Conservation (phyloP, 2,113 vertebrate species). For the Odocoileus virginianus region DNA sequence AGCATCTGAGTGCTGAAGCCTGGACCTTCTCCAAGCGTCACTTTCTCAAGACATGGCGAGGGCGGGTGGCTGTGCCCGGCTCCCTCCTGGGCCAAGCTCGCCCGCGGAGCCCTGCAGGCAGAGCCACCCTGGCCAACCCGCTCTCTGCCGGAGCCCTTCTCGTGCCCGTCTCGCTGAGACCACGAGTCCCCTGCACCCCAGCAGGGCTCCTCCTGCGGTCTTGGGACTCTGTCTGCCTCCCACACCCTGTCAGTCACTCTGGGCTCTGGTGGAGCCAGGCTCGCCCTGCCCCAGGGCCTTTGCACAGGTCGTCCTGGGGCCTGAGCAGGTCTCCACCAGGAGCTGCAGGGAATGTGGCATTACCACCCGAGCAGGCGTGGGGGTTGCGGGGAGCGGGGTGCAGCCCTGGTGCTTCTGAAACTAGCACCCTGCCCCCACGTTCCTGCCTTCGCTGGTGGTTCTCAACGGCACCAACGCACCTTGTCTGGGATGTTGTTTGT, state of each 20-base stretch:
- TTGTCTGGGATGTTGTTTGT: not conserved
- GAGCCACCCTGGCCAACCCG: not conserved
- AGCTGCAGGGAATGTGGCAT: not conserved
- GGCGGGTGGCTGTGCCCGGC: not conserved
- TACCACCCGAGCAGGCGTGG: not conserved
- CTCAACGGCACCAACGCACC: not conserved
- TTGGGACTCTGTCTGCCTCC: not conserved
- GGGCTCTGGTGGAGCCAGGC: too few species aligned
- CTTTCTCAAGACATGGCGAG: not conserved
- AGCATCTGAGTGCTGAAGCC: not conserved
- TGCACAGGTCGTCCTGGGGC: not conserved
- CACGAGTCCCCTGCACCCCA: not conserved
- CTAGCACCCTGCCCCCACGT: fast-evolving
- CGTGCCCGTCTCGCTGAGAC: not conserved
- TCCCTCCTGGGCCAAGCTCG: not conserved
- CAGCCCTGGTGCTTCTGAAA: not conserved
- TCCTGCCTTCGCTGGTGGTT: not conserved
- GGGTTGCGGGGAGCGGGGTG: not conserved
- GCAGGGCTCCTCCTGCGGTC: not conserved
- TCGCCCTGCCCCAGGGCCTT: not conserved
- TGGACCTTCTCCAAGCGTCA: not conserved
- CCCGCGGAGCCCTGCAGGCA: not conserved
- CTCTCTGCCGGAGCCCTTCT: not conserved
- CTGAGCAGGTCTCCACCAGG: not conserved
- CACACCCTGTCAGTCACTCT: not conserved